A percentile compares a stretch with the other conserved stretches of the same genome.
Evolutionary conservation across 2,797 vertebrate species (phyloP).

Genomic region (Tiaroga cobitis): DNA sequence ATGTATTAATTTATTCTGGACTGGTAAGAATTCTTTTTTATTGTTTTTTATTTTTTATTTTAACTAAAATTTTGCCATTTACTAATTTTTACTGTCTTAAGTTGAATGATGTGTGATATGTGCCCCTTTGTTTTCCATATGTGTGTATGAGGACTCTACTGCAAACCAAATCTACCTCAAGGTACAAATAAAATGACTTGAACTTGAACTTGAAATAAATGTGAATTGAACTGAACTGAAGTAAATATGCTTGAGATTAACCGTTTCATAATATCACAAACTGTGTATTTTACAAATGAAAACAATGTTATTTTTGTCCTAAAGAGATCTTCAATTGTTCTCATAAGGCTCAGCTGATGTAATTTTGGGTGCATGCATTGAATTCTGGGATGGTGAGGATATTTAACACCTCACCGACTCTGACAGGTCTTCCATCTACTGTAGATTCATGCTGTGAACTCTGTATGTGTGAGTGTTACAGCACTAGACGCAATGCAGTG

Average conservation of each 20-base stretch:
- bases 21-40: no score
- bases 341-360: constrained; percentile 60
- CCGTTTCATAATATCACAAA: neutral
- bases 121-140: no score
- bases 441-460: neutral
- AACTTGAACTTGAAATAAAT: neutral
- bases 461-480: neutral
- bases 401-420: constrained; percentile 50
- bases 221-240: neutral
- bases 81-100: no score
- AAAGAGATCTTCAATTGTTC: constrained; percentile 54
- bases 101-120: no score
- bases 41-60: no score
- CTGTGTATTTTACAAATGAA: neutral
- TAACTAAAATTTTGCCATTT: no score
- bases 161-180: no score
- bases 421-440: constrained; percentile 44
- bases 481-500: neutral
- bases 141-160: no score
- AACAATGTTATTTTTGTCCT: neutral
- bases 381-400: constrained; percentile 60
- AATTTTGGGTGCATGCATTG: constrained; percentile 48
- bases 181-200: no score
- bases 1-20: no score
- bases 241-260: neutral